Base-by-base conservation (phyloP, 53 echinoderm and acorn worm species). In the Stichopus horrens region DNA sequence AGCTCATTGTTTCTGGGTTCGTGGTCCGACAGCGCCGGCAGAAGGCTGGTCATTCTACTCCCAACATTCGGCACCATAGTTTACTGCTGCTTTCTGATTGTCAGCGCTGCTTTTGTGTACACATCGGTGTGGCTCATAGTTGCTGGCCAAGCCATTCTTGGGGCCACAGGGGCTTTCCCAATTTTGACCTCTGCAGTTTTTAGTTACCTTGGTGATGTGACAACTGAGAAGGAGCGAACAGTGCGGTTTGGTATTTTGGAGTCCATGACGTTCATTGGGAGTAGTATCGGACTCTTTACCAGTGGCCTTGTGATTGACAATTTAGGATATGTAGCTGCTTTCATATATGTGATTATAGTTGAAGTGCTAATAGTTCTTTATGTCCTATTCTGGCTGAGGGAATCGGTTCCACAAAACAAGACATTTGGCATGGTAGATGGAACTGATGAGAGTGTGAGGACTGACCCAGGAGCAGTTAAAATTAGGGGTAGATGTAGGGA, bases 171-270 rank as follows among this genome's bases (percentile, higher is more conserved):
- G 8, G 94, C 94, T 10, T 99, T 89, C 90, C 84, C 94, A 53
- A 94, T 94, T 37, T 73, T 96, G 23, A 90, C 93, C 8, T 92
- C 96, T 54, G 89, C 94, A 9, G 99, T 99, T 11, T 99, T 96
- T 77, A 99, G 99, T 78, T 99, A 99, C 90, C 90, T 99, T 6
- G 96, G 95, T 6, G 99, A 99, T 77, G 86, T 94, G 71, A 96
- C 96, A 10, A 90, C 79, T 5, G 73, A 88, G 21, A 92, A 91
- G 65, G 89, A 90, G 11, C 79, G 94, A 13, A 99, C 99, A 4
- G 89, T 86, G 86, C 89, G 99, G 53, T 95, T 94, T 89, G 92
- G 96, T 60, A 91, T 99, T 77, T 88, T 99, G 63, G 99, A 99
- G 88, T 92, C 96, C 13, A 99, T 99, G 99, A 96, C 94, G 18